Evolutionary conservation across 2,888 invertebrate species (phyloP).

Genomic region (Chaetoderma sp.): DNA sequence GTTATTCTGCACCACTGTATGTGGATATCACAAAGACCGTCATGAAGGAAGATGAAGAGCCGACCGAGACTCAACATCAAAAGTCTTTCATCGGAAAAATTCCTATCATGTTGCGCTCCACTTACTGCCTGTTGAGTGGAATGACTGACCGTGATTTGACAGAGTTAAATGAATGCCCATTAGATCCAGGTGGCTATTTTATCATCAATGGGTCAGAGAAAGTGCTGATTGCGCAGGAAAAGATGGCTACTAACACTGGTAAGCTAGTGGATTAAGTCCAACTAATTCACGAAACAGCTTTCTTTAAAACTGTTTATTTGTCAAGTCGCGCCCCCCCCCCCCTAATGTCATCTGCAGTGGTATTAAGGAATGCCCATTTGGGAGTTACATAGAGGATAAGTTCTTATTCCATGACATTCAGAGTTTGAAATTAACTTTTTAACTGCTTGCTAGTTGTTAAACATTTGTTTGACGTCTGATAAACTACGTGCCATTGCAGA

Average conservation of each 20-base stretch:
- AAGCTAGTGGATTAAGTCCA: constrained; percentile 10
- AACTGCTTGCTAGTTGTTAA: no score
- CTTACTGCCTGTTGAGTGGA: constrained; percentile 94
- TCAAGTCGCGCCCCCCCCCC: no score
- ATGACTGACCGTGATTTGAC: constrained; percentile 98
- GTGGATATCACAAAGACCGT: constrained; percentile 99
- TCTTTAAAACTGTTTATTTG: no score
- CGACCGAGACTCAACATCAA: constrained; percentile 80
- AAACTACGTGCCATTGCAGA: no score
- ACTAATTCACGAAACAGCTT: no score
- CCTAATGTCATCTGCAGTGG: no score
- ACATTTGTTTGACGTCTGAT: no score
- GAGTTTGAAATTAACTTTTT: no score
- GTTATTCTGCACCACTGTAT: constrained; percentile 96
- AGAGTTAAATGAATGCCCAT: constrained; percentile 98
- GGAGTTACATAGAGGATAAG: no score
- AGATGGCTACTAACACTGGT: constrained; percentile 98
- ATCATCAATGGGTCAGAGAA: constrained; percentile 99
- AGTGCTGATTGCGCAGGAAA: constrained; percentile 98
- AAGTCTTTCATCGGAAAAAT: constrained; percentile 88
- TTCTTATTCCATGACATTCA: no score
- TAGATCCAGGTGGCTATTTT: constrained; percentile 99
- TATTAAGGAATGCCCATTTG: no score
- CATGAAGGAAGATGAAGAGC: constrained; percentile 86
- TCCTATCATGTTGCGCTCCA: constrained; percentile 98